Conservation (phyloP, 2,888 invertebrate genomes). For the Chrysina gloriosa region DNA sequence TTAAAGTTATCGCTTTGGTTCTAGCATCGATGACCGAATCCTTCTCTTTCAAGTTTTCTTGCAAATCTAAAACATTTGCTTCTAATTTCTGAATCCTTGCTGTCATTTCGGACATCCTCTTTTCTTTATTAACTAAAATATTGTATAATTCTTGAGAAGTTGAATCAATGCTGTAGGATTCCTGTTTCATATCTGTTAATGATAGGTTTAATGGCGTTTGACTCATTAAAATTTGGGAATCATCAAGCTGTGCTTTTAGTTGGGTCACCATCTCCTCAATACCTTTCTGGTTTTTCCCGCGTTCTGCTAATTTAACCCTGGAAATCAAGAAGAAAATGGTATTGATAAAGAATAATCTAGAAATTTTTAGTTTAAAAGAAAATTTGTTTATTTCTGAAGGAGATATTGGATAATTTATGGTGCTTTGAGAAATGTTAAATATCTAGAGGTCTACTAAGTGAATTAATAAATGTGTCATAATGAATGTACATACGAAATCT, state of each 20-base stretch:
- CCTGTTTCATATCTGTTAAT: conserved; percentile 54
- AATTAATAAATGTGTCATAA: too few relatives aligned
- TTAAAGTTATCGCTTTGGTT: conserved; percentile 81
- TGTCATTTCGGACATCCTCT: conserved; percentile 73
- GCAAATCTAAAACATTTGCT: conserved; percentile 80
- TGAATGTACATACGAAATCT: too few relatives aligned
- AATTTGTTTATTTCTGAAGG: too few relatives aligned
- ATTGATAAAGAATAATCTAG: too few relatives aligned
- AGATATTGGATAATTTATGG: too few relatives aligned
- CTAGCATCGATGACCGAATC: conserved; percentile 86
- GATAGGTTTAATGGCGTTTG: conserved; percentile 57
- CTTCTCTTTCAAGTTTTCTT: conserved; percentile 85
- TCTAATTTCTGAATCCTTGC: conserved; percentile 80
- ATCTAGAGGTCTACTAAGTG: too few relatives aligned
- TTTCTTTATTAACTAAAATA: conserved; percentile 71
- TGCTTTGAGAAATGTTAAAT: too few relatives aligned
- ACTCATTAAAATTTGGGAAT: conserved; percentile 63
- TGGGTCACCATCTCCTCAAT: conserved; percentile 68
- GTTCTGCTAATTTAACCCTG: conserved; percentile 66
- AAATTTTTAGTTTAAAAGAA: too few relatives aligned
- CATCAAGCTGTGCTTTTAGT: conserved; percentile 68
- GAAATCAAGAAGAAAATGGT: conserved; percentile 43
- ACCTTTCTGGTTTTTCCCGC: conserved; percentile 67
- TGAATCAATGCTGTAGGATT: conserved; percentile 58
- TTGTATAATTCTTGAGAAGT: conserved; percentile 62